These are phyloP conservation scores for Lissonota sp. DNA, from an alignment of 2,888 invertebrate species.

Conservation along the genomic window DNA sequence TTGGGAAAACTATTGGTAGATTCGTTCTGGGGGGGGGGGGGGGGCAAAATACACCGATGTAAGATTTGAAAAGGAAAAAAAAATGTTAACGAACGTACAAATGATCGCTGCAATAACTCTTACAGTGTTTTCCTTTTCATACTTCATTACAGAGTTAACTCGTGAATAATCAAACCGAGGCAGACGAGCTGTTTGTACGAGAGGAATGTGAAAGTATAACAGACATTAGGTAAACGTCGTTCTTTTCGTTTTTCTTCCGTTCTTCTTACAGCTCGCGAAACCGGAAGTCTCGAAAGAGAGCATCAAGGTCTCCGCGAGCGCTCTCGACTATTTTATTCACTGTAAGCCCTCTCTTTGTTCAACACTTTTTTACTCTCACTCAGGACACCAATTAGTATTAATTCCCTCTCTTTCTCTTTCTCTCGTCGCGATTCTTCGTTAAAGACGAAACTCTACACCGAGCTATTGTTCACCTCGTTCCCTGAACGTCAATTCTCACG, in stretches of 20 bases:
- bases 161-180: conserved; percentile 11
- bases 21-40: too few species aligned
- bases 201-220: conserved; percentile 59
- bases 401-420: conserved; percentile 40
- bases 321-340: not conserved
- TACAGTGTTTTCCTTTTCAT: too few species aligned
- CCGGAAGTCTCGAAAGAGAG: conserved; percentile 35
- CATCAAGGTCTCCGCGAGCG: not conserved
- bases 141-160: too few species aligned
- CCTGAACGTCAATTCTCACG: too few species aligned
- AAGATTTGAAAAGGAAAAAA: too few species aligned
- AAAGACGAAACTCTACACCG: too few species aligned
- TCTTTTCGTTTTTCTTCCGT: not conserved
- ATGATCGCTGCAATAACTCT: too few species aligned
- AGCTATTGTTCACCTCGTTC: too few species aligned
- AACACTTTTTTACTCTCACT: conserved; percentile 48
- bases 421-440: not conserved
- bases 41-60: too few species aligned
- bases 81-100: too few species aligned
- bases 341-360: not conserved
- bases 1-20: too few species aligned
- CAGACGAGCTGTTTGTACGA: conserved; percentile 14
- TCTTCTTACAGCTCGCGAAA: conserved; percentile 12
- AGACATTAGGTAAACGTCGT: conserved; percentile 58
- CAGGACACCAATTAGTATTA: conserved; percentile 63